A percentile compares a stretch with the other conserved stretches of the same genome.
These are phyloP conservation scores for Fratercula arctica DNA, from an alignment of 2,797 vertebrate genomes.

Conservation along the genomic window DNA sequence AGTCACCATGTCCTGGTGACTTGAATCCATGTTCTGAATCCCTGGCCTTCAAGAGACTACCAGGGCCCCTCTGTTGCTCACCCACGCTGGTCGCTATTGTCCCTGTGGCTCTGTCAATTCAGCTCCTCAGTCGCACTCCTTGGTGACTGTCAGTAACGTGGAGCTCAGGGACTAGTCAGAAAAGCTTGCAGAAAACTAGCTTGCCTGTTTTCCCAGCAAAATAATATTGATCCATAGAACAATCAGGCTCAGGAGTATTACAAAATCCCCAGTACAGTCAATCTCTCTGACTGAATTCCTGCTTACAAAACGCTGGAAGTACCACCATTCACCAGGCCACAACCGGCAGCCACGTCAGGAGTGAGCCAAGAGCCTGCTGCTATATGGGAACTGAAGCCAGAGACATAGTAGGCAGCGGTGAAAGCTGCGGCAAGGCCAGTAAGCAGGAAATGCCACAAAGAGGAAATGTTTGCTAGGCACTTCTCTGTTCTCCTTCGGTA, in stretches of 20 bases:
- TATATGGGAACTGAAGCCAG: neutral
- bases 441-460: neutral
- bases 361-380: neutral
- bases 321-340: neutral
- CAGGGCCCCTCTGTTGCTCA: neutral
- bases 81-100: accelerated
- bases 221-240: neutral
- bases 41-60: neutral
- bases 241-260: neutral
- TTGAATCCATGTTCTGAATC: neutral
- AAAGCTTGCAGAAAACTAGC: neutral
- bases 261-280: neutral
- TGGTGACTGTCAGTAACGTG: neutral
- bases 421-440: neutral
- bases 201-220: neutral
- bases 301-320: neutral
- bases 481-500: neutral
- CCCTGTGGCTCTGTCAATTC: neutral
- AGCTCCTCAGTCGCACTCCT: neutral
- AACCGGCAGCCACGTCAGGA: neutral
- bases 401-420: neutral
- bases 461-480: neutral
- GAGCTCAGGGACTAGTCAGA: neutral
- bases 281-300: neutral
- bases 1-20: neutral